A percentile compares a stretch with the other conserved stretches of the same genome.
These are phyloP conservation scores for Sceliomorpha sp. DNA, from an alignment of 2,888 invertebrate genomes.

Conservation along the genomic window DNA sequence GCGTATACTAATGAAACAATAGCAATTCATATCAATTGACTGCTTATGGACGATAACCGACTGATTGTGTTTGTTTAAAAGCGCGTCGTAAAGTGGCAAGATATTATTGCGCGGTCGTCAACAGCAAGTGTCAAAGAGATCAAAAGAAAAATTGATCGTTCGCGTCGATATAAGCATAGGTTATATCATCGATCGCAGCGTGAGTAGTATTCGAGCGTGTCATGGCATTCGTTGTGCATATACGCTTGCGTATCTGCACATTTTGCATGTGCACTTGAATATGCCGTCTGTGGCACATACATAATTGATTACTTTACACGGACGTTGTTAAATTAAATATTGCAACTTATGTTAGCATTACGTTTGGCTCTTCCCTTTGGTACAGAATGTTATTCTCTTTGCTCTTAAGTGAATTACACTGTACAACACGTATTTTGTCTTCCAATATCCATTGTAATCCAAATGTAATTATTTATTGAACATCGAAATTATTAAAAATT, in stretches of 20 bases:
- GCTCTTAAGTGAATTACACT: too few species aligned
- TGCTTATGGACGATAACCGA: conserved; percentile 26
- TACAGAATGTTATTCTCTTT: too few species aligned
- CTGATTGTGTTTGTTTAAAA: conserved; percentile 31
- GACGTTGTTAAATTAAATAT: conserved; percentile 5
- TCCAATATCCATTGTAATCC: too few species aligned
- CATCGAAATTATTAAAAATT: too few species aligned
- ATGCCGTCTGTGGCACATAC: conserved; percentile 8
- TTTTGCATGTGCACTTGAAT: conserved; percentile 4
- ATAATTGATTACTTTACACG: conserved; percentile 6
- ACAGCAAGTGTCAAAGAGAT: conserved; percentile 28
- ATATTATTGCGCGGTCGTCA: conserved; percentile 33
- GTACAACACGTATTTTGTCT: too few species aligned
- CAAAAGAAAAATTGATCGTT: conserved; percentile 28
- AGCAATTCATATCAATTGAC: conserved; percentile 32
- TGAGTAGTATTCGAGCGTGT: conserved; percentile 5
- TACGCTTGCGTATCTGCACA: background rate
- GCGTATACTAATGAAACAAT: conserved; percentile 31
- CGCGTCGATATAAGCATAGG: conserved; percentile 12
- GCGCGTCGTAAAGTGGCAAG: conserved; percentile 33
- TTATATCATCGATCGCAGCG: conserved; percentile 24
- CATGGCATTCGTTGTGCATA: conserved; percentile 9
- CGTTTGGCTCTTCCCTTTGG: too few species aligned
- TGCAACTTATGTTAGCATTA: too few species aligned
- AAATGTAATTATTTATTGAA: too few species aligned